These are phyloP conservation scores for Nycticebus coucang DNA, from an alignment of 2,113 vertebrate genomes.

Conservation along the genomic window DNA sequence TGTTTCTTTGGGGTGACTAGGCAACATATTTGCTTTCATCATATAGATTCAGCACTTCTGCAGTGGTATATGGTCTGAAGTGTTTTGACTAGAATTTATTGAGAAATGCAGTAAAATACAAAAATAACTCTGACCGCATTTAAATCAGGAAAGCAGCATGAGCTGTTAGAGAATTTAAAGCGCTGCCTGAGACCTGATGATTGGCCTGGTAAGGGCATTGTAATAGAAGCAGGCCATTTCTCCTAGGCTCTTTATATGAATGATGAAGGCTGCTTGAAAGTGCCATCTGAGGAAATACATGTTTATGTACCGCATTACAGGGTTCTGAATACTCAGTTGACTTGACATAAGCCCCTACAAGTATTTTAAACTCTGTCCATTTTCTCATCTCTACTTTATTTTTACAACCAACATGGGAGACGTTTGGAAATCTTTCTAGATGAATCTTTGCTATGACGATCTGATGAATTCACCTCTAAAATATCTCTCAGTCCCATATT, in stretches of 20 bases:
- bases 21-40: neutral
- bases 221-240: neutral
- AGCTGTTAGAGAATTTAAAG: slow-evolving; percentile 59
- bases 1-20: slow-evolving; percentile 49
- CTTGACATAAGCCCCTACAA: neutral
- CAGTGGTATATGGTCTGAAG: neutral
- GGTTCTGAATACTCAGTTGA: neutral
- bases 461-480: neutral
- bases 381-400: neutral
- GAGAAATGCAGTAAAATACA: slow-evolving; percentile 27
- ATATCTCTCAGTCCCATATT: neutral
- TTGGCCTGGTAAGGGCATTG: slow-evolving; percentile 45
- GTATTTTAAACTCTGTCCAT: neutral
- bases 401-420: neutral
- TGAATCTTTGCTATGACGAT: neutral
- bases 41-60: neutral
- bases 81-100: slow-evolving; percentile 51
- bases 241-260: neutral
- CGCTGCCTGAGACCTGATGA: slow-evolving; percentile 24
- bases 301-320: neutral
- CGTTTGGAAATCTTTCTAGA: slow-evolving; percentile 13
- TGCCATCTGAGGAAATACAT: neutral
- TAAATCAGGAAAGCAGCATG: slow-evolving; percentile 49
- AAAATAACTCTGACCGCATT: slow-evolving; percentile 68
- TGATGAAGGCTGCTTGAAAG: neutral